These are phyloP conservation scores for Gobionotothen gibberifrons DNA, from an alignment of 2,797 vertebrate species.

Conservation along the genomic window DNA sequence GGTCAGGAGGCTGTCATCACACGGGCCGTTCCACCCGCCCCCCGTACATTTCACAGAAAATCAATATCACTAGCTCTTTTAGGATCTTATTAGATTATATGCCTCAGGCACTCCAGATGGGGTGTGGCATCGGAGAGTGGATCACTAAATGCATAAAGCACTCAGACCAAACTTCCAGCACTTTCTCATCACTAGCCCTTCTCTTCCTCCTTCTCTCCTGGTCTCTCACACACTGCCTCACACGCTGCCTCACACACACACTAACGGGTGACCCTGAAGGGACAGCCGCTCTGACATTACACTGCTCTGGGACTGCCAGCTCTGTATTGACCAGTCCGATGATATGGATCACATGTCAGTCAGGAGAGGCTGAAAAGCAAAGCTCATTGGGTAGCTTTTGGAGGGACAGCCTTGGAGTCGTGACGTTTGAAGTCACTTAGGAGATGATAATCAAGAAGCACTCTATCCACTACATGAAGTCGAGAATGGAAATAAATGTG, in stretches of 20 bases:
- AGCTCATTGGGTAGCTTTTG: background rate
- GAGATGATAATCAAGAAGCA: conserved; percentile 29
- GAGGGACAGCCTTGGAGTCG: conserved; percentile 28
- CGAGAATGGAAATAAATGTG: conserved; percentile 34
- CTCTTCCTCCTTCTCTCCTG: background rate
- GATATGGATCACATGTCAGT: conserved; percentile 69
- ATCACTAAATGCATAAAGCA: conserved; percentile 72
- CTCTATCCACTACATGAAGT: background rate
- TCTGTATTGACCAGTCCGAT: conserved; percentile 64
- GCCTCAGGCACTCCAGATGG: conserved; percentile 73
- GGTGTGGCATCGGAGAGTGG: conserved; percentile 74
- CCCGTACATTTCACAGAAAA: conserved; percentile 75
- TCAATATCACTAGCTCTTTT: conserved; percentile 78
- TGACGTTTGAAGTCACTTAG: conserved; percentile 3
- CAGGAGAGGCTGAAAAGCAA: conserved; percentile 42
- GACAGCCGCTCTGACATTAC: conserved; percentile 39
- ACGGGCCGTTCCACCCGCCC: conserved; percentile 51
- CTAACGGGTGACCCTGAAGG: conserved; percentile 25
- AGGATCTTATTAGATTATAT: conserved; percentile 79
- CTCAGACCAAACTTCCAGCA: conserved; percentile 61
- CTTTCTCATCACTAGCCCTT: conserved; percentile 42
- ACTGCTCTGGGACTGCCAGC: conserved; percentile 37
- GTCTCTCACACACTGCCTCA: conserved; percentile 27
- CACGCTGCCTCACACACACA: conserved; percentile 12
- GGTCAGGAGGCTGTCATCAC: conserved; percentile 72